A percentile compares a stretch with the other conserved stretches of the same genome.
Evolutionary conservation across 2,888 invertebrate genomes (phyloP).

Genomic region (Drosophila nr. fundita): DNA sequence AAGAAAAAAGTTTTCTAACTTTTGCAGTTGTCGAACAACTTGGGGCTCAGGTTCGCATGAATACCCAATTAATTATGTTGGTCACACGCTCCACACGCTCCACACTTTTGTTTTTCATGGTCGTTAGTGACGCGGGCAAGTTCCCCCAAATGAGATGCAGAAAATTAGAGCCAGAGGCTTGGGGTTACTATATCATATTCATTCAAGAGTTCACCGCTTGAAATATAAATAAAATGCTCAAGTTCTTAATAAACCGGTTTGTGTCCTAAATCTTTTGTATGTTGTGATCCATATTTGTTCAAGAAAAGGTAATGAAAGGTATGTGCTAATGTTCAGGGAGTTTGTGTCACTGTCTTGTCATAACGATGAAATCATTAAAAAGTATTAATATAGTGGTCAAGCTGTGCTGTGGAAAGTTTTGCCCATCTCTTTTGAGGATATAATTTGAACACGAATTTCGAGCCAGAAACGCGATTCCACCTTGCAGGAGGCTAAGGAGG

Average conservation of each 20-base stretch:
- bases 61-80: slow-evolving; percentile 77
- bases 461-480: neutral
- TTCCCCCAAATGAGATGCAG: slow-evolving; percentile 22
- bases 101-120: slow-evolving; percentile 74
- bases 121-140: slow-evolving; percentile 64
- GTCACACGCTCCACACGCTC: slow-evolving; percentile 76
- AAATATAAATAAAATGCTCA: slow-evolving; percentile 5
- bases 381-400: neutral
- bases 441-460: neutral
- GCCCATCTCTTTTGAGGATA: neutral
- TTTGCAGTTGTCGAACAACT: slow-evolving; percentile 46
- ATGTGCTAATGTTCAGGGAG: neutral
- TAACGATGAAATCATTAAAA: neutral
- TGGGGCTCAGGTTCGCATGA: slow-evolving; percentile 54
- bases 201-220: neutral
- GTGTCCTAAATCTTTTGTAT: slow-evolving; percentile 2
- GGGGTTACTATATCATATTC: slow-evolving; percentile 7
- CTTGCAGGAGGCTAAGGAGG: neutral
- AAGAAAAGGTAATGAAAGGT: neutral
- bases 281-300: slow-evolving; percentile 6
- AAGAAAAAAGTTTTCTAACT: slow-evolving; percentile 48
- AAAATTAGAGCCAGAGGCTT: slow-evolving; percentile 11
- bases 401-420: neutral
- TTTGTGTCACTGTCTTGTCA: neutral
- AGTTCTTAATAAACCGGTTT: neutral